These are phyloP conservation scores for Dryobotodes eremita DNA, from an alignment of 2,888 invertebrate genomes.

Conservation along the genomic window DNA sequence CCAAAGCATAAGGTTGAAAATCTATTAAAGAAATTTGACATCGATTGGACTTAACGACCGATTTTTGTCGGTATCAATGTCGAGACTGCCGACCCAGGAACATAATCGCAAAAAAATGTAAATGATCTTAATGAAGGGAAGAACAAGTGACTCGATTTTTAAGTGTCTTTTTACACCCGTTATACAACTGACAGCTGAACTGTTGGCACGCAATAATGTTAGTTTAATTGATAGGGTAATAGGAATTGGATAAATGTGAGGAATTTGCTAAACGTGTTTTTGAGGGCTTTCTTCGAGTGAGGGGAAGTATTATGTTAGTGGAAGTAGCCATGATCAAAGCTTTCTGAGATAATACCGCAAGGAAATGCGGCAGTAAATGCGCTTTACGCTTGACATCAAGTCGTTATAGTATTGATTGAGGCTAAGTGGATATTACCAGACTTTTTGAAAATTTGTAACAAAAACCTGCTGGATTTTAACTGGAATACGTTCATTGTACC, in stretches of 20 bases:
- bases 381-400: slow-evolving; percentile 11
- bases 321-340: background rate
- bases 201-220: slow-evolving; percentile 12
- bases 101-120: too few relatives aligned
- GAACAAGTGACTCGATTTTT: background rate
- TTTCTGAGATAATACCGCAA: background rate
- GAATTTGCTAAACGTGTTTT: background rate
- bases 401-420: background rate
- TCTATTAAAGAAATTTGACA: too few relatives aligned
- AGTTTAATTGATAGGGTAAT: background rate
- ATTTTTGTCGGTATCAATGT: too few relatives aligned
- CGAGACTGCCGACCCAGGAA: too few relatives aligned
- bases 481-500: background rate
- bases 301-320: background rate
- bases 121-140: background rate
- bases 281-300: slow-evolving; percentile 13
- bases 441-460: background rate
- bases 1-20: too few relatives aligned
- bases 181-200: background rate
- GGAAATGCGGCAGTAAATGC: background rate
- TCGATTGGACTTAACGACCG: too few relatives aligned
- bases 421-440: background rate
- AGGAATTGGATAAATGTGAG: background rate
- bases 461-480: background rate
- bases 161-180: background rate